phyloP scores from a whole-genome alignment of 35 echinoderm and acorn worm genomes.

The Apostichopus japonicus region DNA sequence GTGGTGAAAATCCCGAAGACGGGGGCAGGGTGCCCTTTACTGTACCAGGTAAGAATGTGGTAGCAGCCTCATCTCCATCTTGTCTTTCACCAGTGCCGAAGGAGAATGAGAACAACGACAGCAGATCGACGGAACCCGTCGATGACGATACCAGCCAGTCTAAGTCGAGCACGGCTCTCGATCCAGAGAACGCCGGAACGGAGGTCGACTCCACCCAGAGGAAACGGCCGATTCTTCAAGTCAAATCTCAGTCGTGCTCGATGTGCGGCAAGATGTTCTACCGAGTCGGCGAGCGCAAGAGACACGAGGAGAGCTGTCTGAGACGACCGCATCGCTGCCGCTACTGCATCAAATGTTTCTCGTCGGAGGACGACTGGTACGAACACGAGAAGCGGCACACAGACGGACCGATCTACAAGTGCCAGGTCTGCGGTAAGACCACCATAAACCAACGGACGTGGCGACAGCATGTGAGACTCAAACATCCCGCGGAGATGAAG shows the following conservation, averaged over 20 bases:
- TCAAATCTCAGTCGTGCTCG: neutral
- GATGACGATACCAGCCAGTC: too few relatives aligned
- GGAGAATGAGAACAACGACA: too few relatives aligned
- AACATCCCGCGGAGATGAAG: neutral
- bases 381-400: neutral
- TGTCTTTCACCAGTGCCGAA: too few relatives aligned
- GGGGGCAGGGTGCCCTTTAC: too few relatives aligned
- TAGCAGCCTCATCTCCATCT: too few relatives aligned
- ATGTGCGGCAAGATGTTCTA: constrained; percentile 1
- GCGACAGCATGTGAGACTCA: neutral
- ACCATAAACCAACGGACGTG: neutral
- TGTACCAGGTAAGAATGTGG: too few relatives aligned
- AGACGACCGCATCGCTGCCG: neutral
- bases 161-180: too few relatives aligned
- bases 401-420: neutral
- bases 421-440: neutral
- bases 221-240: neutral
- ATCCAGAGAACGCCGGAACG: too few relatives aligned
- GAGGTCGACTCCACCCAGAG: neutral
- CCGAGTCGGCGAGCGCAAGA: neutral
- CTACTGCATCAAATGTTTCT: neutral
- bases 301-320: neutral
- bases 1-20: too few relatives aligned
- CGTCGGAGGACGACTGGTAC: neutral
- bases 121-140: too few relatives aligned